Evolutionary conservation across 2,797 vertebrate species (phyloP), one percentile per base, ranked within the genome.

Genomic region (Kryptopterus vitreolus): DNA sequence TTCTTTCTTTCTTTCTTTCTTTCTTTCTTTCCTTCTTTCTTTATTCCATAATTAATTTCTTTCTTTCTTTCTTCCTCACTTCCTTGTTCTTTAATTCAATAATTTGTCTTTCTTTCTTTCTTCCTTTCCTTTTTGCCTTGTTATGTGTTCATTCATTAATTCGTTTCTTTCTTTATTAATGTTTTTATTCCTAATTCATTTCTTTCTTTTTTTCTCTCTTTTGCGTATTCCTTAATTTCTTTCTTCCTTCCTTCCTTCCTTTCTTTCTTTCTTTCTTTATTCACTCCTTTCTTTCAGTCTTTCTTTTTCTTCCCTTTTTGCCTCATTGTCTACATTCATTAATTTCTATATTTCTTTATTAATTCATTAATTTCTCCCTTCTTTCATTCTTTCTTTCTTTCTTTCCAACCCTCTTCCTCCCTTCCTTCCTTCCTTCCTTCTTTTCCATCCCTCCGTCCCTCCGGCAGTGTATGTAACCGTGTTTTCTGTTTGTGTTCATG

Each of bases 401-500:
- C 58, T 65, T 50, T 33, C 38, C 57, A 38, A 59, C 46, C 24
- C 81, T n/a, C 52, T 26, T 53, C 8, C 15, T 55, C 53, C 35
- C 1, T 22, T 55, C 33, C 0, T 43, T 20, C 35, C 31, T 65
- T 63, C 7, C 63, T 38, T 74, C 66, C 26, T 1, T 13, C 1
- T 18, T 24, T 59, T 4, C 35, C 35, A 12, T 15, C 11, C 55
- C 26, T 38, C 24, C 31, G 24, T 18, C 79, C 77, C 70, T 59
- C 68, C 73, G 4, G 75, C 38, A 18, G 11, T 82, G 16, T 75
- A 31, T 62, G 57, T 83, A 83, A 83, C 77, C 0, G 9, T 52
- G 35, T 78, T 78, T 29, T 31, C 20, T 62, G 80, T 79, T 92
- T 87, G 90, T 70, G 89, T 94, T 91, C 92, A 91, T 92, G 91